Evolutionary conservation across 2,113 vertebrate species (phyloP), one percentile per base, ranked within the genome.

Genomic region (Tachysurus fulvidraco): DNA sequence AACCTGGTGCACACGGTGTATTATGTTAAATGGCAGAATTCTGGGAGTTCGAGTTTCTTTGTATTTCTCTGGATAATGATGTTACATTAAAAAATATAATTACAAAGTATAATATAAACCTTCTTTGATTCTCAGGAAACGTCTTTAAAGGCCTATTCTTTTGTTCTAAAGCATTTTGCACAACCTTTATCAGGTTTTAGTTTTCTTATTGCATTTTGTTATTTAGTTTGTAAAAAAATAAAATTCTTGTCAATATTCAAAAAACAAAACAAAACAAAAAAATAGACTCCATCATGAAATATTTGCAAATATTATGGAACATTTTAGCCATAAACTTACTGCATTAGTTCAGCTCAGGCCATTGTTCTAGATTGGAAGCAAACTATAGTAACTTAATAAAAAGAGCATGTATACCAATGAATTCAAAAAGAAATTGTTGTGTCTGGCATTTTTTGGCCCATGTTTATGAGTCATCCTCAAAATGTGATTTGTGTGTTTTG

Each of bases 401-500:
- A 79, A 57, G 11, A 78, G 25, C 23, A 60, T 50, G 55, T 57
- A 41, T 73, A 9, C 50, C 52, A 84, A 19, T 69, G 16, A 23
- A 25, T 65, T 69, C n/a, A 30, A 73, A 41, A 83, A 36, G 52
- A 21, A 84, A 36, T 78, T 74, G 36, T 73, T 76, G 71, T 76
- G 13, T 74, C 83, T 59, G 11, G 19, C 19, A 0, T 76, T 21
- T 17, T 50, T 74, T 60, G 36, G 71, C 9, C 5, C 5, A 50
- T 19, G 16, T 46, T 76, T 84, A 1, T 36, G 23, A 59, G 14
- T 17, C 13, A 74, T 76, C 28, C 6, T 28, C 14, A 76, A 60
- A 59, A 84, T 74, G 36, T 60, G 19, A 84, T 84, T 46, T 77
- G 25, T 55, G 8, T 85, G 46, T 62, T 77, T 44, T 62, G 69